Percentiles rank a stretch among this genome's conserved stretches.
Evolutionary conservation across 30 jellyfish, hydroid and myxozoan genomes (phyloP).

Genomic region (Aurelia aurita): DNA sequence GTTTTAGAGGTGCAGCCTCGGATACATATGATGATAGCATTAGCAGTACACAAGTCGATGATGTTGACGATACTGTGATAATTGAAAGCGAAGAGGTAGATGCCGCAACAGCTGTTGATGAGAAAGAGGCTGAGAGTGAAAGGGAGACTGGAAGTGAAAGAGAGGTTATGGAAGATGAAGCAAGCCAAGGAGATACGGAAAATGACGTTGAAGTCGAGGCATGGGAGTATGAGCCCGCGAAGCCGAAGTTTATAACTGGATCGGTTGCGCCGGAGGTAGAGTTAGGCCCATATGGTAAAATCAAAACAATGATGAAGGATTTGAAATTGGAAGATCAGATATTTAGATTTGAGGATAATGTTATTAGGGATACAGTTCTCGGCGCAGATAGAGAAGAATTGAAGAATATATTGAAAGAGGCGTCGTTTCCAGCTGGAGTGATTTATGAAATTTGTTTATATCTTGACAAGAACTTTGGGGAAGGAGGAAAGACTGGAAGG

Average conservation of each 20-base stretch:
- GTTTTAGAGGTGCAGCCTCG: not conserved
- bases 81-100: slow-evolving; percentile 16
- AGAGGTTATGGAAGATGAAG: not conserved
- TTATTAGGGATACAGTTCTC: slow-evolving; percentile 54
- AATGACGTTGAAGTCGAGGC: not conserved
- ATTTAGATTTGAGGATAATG: slow-evolving; percentile 37
- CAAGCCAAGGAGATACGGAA: not conserved
- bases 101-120: no score
- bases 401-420: slow-evolving; percentile 41
- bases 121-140: no score
- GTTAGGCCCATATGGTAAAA: slow-evolving; percentile 18
- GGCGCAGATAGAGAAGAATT: slow-evolving; percentile 21
- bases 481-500: not conserved
- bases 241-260: not conserved
- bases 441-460: slow-evolving; percentile 40
- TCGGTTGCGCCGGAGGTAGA: not conserved
- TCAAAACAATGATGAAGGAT: slow-evolving; percentile 27
- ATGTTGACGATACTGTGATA: slow-evolving; percentile 6
- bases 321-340: slow-evolving; percentile 47
- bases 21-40: not conserved
- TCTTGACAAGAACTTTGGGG: not conserved
- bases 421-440: slow-evolving; percentile 57
- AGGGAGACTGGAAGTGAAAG: not conserved
- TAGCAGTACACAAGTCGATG: not conserved
- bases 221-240: not conserved